phyloP scores from a whole-genome alignment of 2,113 vertebrate species.

The Ochotona princeps region DNA sequence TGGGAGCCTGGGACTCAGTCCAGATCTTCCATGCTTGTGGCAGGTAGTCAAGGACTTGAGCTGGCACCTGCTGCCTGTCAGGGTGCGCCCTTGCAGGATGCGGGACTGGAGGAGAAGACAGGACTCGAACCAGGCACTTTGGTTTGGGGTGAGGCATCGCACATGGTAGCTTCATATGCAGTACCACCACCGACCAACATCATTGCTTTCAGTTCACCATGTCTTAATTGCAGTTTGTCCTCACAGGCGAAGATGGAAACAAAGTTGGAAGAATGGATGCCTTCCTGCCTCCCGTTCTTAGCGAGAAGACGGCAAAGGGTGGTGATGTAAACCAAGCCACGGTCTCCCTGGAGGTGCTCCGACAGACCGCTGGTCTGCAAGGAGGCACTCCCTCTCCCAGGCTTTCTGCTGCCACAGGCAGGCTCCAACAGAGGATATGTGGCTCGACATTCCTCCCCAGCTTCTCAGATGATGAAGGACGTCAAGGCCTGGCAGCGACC shows the following conservation, averaged over 20 bases:
- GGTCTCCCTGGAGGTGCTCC: background rate
- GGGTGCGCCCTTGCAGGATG: no score
- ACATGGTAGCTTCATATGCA: no score
- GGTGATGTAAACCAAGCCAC: background rate
- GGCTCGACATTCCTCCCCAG: background rate
- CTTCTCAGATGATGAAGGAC: background rate
- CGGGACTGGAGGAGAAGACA: no score
- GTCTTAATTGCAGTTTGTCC: background rate
- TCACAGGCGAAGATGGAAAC: background rate
- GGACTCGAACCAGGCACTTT: no score
- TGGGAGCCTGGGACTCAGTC: no score
- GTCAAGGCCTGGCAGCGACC: background rate
- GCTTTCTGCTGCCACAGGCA: background rate
- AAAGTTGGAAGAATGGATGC: background rate
- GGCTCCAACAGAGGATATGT: background rate
- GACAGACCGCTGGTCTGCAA: background rate
- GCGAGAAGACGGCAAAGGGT: no score
- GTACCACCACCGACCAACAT: background rate
- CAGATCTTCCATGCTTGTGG: no score
- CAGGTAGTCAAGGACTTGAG: no score
- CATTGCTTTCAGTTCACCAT: background rate
- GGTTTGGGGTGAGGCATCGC: no score
- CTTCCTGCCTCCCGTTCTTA: background rate
- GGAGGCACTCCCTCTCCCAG: background rate
- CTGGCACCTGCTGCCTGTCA: no score